Percentiles rank a stretch among this genome's conserved stretches.
These are phyloP conservation scores for Phoronis australis DNA, from an alignment of 2,888 invertebrate genomes.

Conservation along the genomic window DNA sequence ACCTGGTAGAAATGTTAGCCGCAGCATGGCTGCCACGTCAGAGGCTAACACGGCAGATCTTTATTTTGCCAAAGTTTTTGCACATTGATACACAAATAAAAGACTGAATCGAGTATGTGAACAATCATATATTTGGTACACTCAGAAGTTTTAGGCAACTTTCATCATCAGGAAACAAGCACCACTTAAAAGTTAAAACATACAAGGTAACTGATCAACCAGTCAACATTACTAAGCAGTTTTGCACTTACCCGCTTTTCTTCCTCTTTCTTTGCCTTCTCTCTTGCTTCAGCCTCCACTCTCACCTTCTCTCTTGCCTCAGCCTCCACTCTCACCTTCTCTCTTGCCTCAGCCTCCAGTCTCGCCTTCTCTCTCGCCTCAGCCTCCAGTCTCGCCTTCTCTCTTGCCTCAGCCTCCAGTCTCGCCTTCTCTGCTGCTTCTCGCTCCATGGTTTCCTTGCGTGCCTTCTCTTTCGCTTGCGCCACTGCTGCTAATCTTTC, in stretches of 20 bases:
- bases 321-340: neutral
- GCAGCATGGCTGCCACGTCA: too few species aligned
- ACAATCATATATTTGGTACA: conserved; percentile 2
- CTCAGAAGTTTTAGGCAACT: neutral
- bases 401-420: neutral
- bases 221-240: too few species aligned
- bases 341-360: neutral
- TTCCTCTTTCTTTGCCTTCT: neutral
- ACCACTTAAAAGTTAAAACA: too few species aligned
- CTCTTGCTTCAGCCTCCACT: neutral
- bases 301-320: conserved; percentile 2
- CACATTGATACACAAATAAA: too few species aligned
- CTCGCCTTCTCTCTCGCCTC: conserved; percentile 1
- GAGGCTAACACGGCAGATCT: too few species aligned
- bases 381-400: neutral
- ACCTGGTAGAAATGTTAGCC: too few species aligned
- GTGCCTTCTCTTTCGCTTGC: conserved; percentile 15
- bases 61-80: too few species aligned
- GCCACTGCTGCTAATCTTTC: conserved; percentile 14
- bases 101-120: too few species aligned
- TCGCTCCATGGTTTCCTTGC: conserved; percentile 8
- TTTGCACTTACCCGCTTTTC: conserved; percentile 1
- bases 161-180: too few species aligned
- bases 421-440: neutral
- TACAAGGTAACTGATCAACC: too few species aligned